Percentiles rank a stretch among this genome's conserved stretches.
Evolutionary conservation across 2,113 vertebrate genomes (phyloP).

Genomic region (Chionomys nivalis): DNA sequence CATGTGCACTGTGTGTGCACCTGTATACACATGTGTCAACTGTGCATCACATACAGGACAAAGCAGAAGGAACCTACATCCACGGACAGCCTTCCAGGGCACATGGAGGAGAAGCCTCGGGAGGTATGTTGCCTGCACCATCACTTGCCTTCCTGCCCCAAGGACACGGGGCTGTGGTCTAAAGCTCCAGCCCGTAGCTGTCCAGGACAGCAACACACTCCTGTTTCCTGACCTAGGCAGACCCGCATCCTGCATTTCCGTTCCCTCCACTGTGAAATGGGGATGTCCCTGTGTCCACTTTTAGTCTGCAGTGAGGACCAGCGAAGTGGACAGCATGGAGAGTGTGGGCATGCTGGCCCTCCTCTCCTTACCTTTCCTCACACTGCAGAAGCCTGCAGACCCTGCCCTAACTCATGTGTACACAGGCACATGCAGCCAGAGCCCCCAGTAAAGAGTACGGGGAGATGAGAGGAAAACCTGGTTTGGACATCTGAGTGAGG

Average conservation of each 20-base stretch:
- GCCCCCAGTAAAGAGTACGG: neutral
- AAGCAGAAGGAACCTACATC: neutral
- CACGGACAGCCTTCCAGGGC: accelerated
- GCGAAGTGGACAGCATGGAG: accelerated
- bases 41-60: neutral
- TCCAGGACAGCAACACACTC: accelerated
- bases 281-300: accelerated
- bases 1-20: neutral
- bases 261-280: neutral
- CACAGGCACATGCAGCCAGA: neutral
- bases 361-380: neutral
- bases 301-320: accelerated
- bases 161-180: accelerated
- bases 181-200: accelerated
- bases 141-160: neutral
- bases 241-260: accelerated
- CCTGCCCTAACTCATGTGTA: neutral
- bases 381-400: neutral
- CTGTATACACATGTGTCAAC: neutral
- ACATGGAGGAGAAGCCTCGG: neutral
- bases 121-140: neutral
- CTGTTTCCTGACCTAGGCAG: accelerated
- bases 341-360: neutral
- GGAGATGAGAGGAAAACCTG: neutral
- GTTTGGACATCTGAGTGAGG: neutral